Evolutionary conservation across 1,140 invertebrate genomes (phyloP), one percentile per base, ranked within the genome.

Genomic region (Bombus impatiens): DNA sequence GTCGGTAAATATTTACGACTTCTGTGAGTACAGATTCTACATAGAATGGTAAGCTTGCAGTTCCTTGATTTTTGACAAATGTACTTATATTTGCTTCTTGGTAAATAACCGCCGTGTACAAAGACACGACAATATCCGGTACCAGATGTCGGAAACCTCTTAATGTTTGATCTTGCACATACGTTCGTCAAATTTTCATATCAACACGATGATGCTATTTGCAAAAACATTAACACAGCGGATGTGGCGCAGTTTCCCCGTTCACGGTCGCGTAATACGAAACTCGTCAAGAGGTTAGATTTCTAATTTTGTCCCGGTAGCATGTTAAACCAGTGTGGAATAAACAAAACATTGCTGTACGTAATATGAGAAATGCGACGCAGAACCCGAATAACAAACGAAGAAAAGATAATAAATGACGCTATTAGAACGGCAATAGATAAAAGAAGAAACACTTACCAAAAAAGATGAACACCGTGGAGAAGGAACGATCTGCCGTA

Each of bases 1-100:
- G 37, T 35, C n/a, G 47, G 35, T 47, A 88, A 88, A 86, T 78
- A 77, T 88, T 84, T 44, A 62, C 75, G 47, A 42, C 25, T 40
- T 59, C 47, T 42, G 75, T 75, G 18, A 35, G 65, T 10, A 75
- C 40, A 47, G 57, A 76, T 71, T 57, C 53, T 57, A 65, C 59
- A 78, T 77, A 59, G 62, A 59, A 53, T 47, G n/a, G 42, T 44
- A 78, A 70, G 59, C n/a, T 70, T 67, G 40, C n/a, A 42, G 37
- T 15, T 28, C 25, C 62, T 2, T 18, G 81, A 42, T 53, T 71
- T 77, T 68, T 53, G n/a, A 47, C 37, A 28, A 59, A 59, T 8
- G 65, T 59, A n/a, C 59, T 62, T 28, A 25, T 79, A 84, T 85
- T 59, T 81, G 62, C 83, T 10, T 65, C 62, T 37, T 12, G 68